Base-by-base conservation (phyloP, 2,113 vertebrate genomes). In the Eptatretus burgeri region DNA sequence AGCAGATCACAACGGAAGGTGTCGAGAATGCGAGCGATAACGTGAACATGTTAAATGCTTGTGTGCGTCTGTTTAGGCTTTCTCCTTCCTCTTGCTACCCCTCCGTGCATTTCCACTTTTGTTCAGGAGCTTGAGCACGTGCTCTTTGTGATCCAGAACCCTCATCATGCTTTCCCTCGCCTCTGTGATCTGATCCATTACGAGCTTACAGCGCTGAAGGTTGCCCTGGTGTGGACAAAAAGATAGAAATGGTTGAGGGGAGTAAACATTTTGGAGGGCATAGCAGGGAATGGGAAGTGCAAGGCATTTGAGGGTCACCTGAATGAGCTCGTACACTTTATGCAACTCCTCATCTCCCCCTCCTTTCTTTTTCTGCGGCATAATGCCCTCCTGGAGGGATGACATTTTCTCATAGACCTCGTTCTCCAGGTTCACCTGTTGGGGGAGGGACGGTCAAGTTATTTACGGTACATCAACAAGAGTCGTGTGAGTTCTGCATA, bases 161-260 rank as follows among this genome's bases (percentile, higher is more conserved):
- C 95, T 93, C 71, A 98, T 82, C 91, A 98, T 98, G 72, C 86
- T 89, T 78, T 98, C 91, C 71, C 87, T 80, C 70, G 91, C 85
- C 72, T 98, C 91, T 1, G 77, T 85, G 73, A 98, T 94, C 77
- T 98, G 91, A 78, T 98, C 91, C 84, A 95, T 98, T 68, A 98
- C 89, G n/a, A 98, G 79, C 73, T 98, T 96, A 71, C 89, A 95
- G 71, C 89, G 82, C 75, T 94, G 91, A 84, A 94, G 93, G 68
- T 98, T 95, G 69, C 89, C 91, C 91, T 98, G 76, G 11, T 11
- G 63, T 13, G 68, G 14, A 74, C 4, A 62, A 64, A 75, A 20
- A 71, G 11, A 10, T 2, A 5, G 1, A 0, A 1, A 65, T 41
- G 68, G 62, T 50, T 52, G 64, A 41, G 2, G 1, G 50, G 51